Percentiles rank a stretch among this genome's conserved stretches.
Evolutionary conservation across 2,888 invertebrate genomes (phyloP).

Genomic region (Sturmia bella): DNA sequence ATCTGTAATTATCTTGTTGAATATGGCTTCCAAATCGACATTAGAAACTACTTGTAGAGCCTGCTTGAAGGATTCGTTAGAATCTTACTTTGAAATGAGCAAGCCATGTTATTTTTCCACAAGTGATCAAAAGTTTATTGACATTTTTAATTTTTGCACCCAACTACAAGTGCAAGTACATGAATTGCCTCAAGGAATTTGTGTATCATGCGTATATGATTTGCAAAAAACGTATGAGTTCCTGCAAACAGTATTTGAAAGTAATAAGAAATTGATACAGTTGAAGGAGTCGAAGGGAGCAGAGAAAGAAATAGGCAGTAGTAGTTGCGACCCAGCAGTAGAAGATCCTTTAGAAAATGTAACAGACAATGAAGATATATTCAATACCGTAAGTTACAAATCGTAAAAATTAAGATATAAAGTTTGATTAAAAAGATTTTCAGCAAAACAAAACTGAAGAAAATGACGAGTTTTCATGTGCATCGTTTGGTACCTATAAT

Average conservation of each 20-base stretch:
- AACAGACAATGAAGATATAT: slow-evolving; percentile 67
- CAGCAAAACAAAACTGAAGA: slow-evolving; percentile 16
- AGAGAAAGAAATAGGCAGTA: background rate
- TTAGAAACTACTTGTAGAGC: slow-evolving; percentile 45
- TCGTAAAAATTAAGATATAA: too few species aligned
- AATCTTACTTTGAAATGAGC: slow-evolving; percentile 48
- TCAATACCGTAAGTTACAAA: slow-evolving; percentile 18
- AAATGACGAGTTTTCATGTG: slow-evolving; percentile 1
- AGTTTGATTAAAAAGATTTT: background rate
- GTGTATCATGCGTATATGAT: slow-evolving; percentile 68
- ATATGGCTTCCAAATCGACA: slow-evolving; percentile 9
- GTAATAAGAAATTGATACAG: slow-evolving; percentile 40
- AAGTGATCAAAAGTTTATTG: slow-evolving; percentile 65
- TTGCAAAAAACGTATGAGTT: slow-evolving; percentile 71
- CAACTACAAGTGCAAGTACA: slow-evolving; percentile 68
- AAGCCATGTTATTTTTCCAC: slow-evolving; percentile 39
- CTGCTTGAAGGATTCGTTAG: slow-evolving; percentile 48
- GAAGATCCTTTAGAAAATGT: slow-evolving; percentile 74
- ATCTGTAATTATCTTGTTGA: background rate
- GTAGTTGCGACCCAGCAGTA: slow-evolving; percentile 32
- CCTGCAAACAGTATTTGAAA: slow-evolving; percentile 65
- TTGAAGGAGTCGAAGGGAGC: background rate
- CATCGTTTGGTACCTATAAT: slow-evolving; percentile 36
- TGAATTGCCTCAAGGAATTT: slow-evolving; percentile 71
- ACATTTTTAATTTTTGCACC: slow-evolving; percentile 72